A percentile compares a stretch with the other conserved stretches of the same genome.
These are phyloP conservation scores for Australoheros scitulus DNA, from an alignment of 2,113 vertebrate species.

Conservation along the genomic window DNA sequence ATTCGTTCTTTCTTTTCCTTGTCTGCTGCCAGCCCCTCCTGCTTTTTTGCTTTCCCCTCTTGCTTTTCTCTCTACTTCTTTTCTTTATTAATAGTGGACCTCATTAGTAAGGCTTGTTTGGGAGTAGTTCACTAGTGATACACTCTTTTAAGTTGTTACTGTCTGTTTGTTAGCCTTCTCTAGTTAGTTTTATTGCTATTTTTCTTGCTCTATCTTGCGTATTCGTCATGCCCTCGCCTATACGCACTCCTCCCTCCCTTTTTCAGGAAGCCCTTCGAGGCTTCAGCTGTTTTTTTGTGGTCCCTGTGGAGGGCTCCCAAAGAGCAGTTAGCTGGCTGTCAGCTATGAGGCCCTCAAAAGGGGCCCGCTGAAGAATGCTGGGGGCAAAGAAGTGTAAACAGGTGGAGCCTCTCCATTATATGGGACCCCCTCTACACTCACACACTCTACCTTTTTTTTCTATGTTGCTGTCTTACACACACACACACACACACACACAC, in stretches of 20 bases:
- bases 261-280: constrained; percentile 66
- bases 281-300: constrained; percentile 71
- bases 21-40: constrained; percentile 36
- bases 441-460: constrained; percentile 46
- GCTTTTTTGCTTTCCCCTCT: constrained; percentile 31
- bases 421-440: constrained; percentile 49
- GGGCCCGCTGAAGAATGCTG: constrained; percentile 82
- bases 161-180: constrained; percentile 55
- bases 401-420: constrained; percentile 87
- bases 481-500: constrained; percentile 9
- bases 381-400: constrained; percentile 90
- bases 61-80: constrained; percentile 37
- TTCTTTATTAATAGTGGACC: constrained; percentile 76
- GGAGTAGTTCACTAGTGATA: constrained; percentile 86
- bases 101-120: constrained; percentile 87
- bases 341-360: constrained; percentile 82
- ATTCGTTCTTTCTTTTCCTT: constrained; percentile 52
- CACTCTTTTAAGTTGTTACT: constrained; percentile 71
- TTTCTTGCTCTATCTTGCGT: constrained; percentile 56
- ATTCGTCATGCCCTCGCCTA: constrained; percentile 56
- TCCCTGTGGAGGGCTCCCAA: constrained; percentile 72
- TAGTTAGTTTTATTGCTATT: constrained; percentile 66
- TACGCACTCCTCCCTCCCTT: constrained; percentile 40
- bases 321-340: constrained; percentile 82
- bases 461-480: constrained; percentile 1